Percentiles rank a stretch among this genome's conserved stretches.
Conservation (phyloP, 2,797 vertebrate genomes). For the Mus caroli region DNA sequence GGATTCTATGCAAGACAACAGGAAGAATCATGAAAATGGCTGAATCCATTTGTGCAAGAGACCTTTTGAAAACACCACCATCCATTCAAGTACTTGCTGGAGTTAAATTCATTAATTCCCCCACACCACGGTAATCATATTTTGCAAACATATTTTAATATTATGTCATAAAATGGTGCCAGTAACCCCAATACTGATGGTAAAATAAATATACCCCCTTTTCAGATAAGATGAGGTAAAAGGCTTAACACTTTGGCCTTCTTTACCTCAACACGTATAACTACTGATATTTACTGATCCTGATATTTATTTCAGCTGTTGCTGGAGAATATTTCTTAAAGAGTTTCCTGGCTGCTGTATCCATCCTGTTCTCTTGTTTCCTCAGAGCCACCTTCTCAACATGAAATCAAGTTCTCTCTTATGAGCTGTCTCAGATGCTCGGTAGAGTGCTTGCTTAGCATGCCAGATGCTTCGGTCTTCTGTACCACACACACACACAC, state of each 20-base stretch:
- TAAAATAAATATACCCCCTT: neutral
- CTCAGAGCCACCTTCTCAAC: neutral
- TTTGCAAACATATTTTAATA: neutral
- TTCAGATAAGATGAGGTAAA: neutral
- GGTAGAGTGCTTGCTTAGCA: no score
- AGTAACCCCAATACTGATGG: neutral
- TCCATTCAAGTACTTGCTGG: neutral
- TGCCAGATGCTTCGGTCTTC: neutral
- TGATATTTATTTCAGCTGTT: neutral
- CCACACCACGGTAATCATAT: neutral
- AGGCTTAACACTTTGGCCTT: neutral
- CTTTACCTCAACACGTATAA: neutral
- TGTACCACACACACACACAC: neutral
- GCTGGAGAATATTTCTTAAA: neutral
- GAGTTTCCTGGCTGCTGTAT: neutral
- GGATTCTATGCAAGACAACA: neutral
- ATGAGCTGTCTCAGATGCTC: neutral
- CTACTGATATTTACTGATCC: neutral
- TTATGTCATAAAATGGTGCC: neutral
- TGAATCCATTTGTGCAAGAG: neutral
- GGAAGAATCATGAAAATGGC: neutral
- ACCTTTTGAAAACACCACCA: neutral
- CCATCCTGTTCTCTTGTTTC: neutral
- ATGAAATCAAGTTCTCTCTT: neutral
- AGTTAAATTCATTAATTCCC: constrained; percentile 7